Percentiles rank a stretch among this genome's conserved stretches.
Conservation (phyloP, 1,140 invertebrate genomes). For the Calephelis virginiensis region DNA sequence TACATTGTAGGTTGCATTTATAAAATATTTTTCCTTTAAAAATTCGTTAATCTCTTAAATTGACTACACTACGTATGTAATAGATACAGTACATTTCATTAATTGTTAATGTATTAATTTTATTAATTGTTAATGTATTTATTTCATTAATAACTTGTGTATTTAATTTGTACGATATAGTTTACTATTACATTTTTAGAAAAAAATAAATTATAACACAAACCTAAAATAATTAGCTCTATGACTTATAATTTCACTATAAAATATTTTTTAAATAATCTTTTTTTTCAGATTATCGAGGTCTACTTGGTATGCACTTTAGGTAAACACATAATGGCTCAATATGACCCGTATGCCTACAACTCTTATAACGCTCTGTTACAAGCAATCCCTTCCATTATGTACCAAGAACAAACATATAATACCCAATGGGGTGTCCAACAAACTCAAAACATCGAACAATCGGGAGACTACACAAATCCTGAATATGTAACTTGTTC, state of each 20-base stretch:
- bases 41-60: no score
- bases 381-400: neutral
- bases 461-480: conserved; percentile 32
- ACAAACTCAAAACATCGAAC: conserved; percentile 20
- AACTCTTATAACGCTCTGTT: neutral
- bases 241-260: neutral
- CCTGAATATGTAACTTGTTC: conserved; percentile 40
- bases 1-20: no score
- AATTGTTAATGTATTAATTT: no score
- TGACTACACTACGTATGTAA: no score
- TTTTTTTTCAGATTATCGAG: neutral
- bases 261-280: neutral
- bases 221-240: neutral
- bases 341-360: conserved; percentile 24
- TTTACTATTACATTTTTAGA: no score
- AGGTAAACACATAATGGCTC: conserved; percentile 4
- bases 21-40: no score
- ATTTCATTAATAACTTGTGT: no score
- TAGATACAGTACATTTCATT: no score
- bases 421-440: conserved; percentile 25
- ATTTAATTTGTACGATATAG: no score
- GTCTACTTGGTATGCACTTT: neutral
- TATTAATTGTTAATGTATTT: no score
- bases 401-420: conserved; percentile 3
- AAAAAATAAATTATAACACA: no score